Evolutionary conservation across 2,797 vertebrate genomes (phyloP).

Genomic region (Hoplostethus atlanticus): DNA sequence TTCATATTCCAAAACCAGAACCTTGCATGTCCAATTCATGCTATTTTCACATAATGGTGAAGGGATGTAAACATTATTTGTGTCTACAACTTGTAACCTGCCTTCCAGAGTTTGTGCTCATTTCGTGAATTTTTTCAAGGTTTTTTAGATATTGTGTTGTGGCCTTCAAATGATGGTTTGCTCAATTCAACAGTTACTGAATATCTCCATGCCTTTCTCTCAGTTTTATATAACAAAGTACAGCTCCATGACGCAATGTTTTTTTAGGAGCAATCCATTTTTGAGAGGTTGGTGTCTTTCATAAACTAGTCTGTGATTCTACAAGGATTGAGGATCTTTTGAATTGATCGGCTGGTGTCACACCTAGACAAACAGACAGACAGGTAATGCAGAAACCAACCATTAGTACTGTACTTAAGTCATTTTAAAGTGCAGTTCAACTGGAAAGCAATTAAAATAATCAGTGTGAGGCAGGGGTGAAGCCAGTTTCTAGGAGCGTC

Average conservation of each 20-base stretch:
- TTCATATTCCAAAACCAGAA: too few species aligned
- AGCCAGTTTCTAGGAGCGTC: neutral
- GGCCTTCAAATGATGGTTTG: neutral
- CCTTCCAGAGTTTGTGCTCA: too few species aligned
- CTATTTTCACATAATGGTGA: too few species aligned
- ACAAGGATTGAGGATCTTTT: neutral
- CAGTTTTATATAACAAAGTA: neutral
- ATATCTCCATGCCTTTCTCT: neutral
- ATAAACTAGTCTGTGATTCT: neutral
- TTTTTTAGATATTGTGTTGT: too few species aligned
- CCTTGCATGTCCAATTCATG: too few species aligned
- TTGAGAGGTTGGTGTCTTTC: neutral
- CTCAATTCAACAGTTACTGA: neutral
- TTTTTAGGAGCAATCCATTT: neutral
- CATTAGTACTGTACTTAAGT: neutral
- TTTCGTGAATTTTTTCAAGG: too few species aligned
- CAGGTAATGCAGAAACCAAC: neutral
- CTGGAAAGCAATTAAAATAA: neutral
- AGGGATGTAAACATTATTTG: too few species aligned
- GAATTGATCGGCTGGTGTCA: neutral
- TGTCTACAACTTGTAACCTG: too few species aligned
- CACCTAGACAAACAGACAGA: neutral
- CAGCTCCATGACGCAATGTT: neutral
- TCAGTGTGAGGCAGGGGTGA: neutral
- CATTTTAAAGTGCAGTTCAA: neutral